Evolutionary conservation across 2,888 invertebrate species (phyloP), one percentile per base, ranked within the genome.

Genomic region (Tenthredo mesomela): DNA sequence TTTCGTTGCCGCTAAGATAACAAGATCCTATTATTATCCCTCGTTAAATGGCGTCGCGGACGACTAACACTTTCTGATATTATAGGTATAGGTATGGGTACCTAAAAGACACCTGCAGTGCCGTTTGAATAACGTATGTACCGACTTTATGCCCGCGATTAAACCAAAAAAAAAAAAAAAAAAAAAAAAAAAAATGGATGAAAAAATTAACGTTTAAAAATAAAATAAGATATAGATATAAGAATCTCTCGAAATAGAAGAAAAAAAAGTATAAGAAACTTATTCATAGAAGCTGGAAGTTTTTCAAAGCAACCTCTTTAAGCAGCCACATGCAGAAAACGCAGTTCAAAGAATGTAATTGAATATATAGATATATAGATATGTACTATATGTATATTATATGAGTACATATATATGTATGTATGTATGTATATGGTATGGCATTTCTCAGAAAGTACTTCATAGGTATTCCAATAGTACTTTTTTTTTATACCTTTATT

Each of bases 21-120:
- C 80, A 80, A 80, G 80, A 80, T 80, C 80, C 61, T 80, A 80
- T 80, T 80, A 80, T 80, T 61, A 80, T 80, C 80, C 58, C 80
- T 61, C 80, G 80, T 80, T 80, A 61, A 80, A 80, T 61, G 80
- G 80, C 80, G 80, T 80, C 61, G 80, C 61, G 80, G 61, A 61
- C 25, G 80, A 29, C 80, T 80, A 80, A 80, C 37, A 25, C 15
- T 40, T 80, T 61, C 5, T 18, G 61, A 80, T 77, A 77, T 61
- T 61, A 58, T 80, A 80, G 80, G 7, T 80, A 61, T 61, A 37
- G 37, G 37, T 37, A 37, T 37, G 7, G 37, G 37, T 37, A 37
- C 37, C 37, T 37, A 37, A 1, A 54, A n/a, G 43, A 33, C 15
- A 54, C 18, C 33, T 33, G 25, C n/a, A n/a, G n/a, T 80, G 15